Base-by-base conservation (phyloP, 2,888 invertebrate species). In the Crocallis elinguaria region DNA sequence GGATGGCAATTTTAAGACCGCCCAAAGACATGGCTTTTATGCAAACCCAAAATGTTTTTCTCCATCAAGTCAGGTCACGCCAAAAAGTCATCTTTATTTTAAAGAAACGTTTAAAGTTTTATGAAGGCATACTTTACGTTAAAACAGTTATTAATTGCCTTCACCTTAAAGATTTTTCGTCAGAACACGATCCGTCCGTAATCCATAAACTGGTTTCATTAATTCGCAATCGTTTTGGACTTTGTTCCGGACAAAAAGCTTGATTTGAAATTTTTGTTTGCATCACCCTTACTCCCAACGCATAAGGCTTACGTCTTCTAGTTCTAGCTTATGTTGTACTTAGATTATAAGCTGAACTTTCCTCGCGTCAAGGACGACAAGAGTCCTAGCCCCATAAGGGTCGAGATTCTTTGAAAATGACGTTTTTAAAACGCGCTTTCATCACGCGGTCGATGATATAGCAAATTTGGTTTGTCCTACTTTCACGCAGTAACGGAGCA, bases 191-290 rank as follows among this genome's bases (percentile, higher is more conserved):
- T 6, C 16, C 29, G 38, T 39, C 32, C 32, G 37, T 32, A 50
- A 33, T 33, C 29, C 41, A 11, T 3, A 7, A 37, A 51, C 51
- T 21, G 44, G 51, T 51, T 45, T 44, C 27, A 9, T 41, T 23
- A 43, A 49, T 36, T 29, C 36, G 23, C 29, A 30, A 33, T n/a
- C n/a, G 17, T 17, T 5, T 44, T 29, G 51, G 33, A 49, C 42
- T 50, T 50, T 27, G 32, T 38, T 30, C 42, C 49, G 42, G 37
- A 36, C 9, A 25, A 35, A 27, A 32, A 32, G 27, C 16, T 38
- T 36, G 11, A 21, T 1, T 9, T 8, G 1, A 32, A 14, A 16
- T 3, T 1, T 30, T 13, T 12, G 30, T 11, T 12, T 11, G 30
- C 11, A 8, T 19, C 6, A 16, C 7, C 3, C 19, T 36, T 36